Evolutionary conservation across 2,797 vertebrate species (phyloP).

Genomic region (Onychomys arenicola): DNA sequence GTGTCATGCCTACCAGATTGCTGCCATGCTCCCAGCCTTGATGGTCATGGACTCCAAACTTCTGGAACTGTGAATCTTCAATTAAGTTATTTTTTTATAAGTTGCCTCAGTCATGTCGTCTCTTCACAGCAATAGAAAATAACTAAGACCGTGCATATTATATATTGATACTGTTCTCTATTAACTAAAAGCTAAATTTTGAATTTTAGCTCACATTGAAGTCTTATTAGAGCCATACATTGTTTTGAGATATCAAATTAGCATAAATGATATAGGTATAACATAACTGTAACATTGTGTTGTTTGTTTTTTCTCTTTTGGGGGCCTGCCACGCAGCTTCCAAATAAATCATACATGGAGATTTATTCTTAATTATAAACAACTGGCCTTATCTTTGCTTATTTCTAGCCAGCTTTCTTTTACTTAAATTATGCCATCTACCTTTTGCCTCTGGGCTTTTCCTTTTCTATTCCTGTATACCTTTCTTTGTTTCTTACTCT

Average conservation of each 20-base stretch:
- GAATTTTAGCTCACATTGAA: background rate
- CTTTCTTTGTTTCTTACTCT: too few relatives aligned
- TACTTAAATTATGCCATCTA: too few relatives aligned
- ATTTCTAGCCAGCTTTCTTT: too few relatives aligned
- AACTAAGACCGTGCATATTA: background rate
- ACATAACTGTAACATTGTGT: background rate
- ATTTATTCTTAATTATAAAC: too few relatives aligned
- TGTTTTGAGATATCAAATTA: background rate
- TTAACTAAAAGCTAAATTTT: background rate
- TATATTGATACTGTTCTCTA: background rate
- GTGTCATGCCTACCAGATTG: background rate
- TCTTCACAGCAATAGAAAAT: background rate
- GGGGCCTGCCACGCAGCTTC: too few relatives aligned
- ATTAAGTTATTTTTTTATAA: background rate
- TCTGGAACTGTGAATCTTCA: background rate
- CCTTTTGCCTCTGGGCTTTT: too few relatives aligned
- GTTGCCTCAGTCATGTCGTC: background rate
- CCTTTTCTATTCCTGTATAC: too few relatives aligned
- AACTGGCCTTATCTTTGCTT: too few relatives aligned
- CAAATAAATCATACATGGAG: too few relatives aligned
- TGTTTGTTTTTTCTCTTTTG: too few relatives aligned
- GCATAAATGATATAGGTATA: background rate
- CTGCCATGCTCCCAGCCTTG: too few relatives aligned
- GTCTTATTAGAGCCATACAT: background rate
- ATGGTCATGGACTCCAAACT: too few relatives aligned